Evolutionary conservation across 1,140 invertebrate species (phyloP), one percentile per base, ranked within the genome.

Genomic region (Anastatus disparis): DNA sequence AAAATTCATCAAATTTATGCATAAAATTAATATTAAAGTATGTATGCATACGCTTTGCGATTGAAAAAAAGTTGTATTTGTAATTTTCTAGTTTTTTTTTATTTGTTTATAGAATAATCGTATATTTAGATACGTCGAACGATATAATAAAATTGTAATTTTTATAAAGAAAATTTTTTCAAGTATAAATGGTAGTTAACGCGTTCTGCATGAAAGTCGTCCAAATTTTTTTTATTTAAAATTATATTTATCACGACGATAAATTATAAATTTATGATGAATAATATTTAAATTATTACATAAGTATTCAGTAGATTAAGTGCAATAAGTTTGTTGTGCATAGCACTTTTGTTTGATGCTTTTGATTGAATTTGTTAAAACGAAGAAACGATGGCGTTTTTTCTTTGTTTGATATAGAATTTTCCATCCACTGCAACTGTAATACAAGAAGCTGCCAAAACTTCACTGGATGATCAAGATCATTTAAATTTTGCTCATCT

Each of bases 1-100:
- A 53, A 48, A 48, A 26, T 64, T 44, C 44, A 71, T 52, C 20
- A n/a, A 64, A 50, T 52, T 53, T 44, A 64, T 69, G 53, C 55
- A 61, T 27, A 53, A 65, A 7, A n/a, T 72, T 69, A 17, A 65
- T 66, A 58, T 68, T 31, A 70, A 59, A 70, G 66, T 69, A 53
- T 59, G 38, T 22, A 50, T 46, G 52, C 62, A 52, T 40, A 50
- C 17, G 35, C 55, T 61, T 38, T 44, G 50, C 52, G 42, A 65
- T 9, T 64, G n/a, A 52, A 56, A 3, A 22, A 65, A 38, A 63
- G 24, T 67, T 71, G 55, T 69, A 73, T 68, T 70, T 62, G 40
- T 53, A 69, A 42, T 42, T 64, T 66, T 64, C 20, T 69, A 75
- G 56, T 67, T 66, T 3, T 63, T 65, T 58, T 35, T 6, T 10